Evolutionary conservation across 1,140 invertebrate genomes (phyloP).

Genomic region (Philaenus spumarius): DNA sequence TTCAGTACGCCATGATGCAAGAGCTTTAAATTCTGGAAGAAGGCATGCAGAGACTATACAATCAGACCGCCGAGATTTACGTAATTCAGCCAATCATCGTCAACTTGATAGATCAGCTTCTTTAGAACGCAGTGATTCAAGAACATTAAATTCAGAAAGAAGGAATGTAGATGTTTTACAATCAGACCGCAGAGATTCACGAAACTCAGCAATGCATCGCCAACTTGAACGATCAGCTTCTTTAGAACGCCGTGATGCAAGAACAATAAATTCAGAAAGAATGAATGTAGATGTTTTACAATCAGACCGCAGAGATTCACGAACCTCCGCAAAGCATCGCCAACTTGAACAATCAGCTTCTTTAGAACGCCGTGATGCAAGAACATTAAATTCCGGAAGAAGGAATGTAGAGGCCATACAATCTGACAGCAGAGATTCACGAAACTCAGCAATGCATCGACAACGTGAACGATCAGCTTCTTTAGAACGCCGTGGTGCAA

Average conservation of each 20-base stretch:
- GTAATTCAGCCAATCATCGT: neutral
- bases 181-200: neutral
- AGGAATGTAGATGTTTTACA: neutral
- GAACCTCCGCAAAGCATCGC: neutral
- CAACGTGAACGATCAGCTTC: neutral
- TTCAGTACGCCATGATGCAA: neutral
- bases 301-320: neutral
- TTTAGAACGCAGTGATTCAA: neutral
- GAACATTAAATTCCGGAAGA: neutral
- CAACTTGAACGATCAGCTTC: neutral
- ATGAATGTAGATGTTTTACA: neutral
- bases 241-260: neutral
- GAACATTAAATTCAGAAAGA: neutral
- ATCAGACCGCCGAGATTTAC: neutral
- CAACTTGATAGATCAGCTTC: neutral
- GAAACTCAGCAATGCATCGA: neutral
- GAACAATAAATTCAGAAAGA: neutral
- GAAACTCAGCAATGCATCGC: neutral
- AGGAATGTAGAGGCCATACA: neutral
- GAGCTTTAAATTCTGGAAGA: neutral
- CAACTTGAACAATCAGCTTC: neutral
- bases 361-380: neutral
- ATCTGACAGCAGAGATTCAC: constrained; percentile 3
- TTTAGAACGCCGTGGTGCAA: constrained; percentile 1
- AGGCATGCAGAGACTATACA: neutral